A percentile compares a stretch with the other conserved stretches of the same genome.
Conservation (phyloP, 2,888 invertebrate genomes). For the Azorinus chamasolen region DNA sequence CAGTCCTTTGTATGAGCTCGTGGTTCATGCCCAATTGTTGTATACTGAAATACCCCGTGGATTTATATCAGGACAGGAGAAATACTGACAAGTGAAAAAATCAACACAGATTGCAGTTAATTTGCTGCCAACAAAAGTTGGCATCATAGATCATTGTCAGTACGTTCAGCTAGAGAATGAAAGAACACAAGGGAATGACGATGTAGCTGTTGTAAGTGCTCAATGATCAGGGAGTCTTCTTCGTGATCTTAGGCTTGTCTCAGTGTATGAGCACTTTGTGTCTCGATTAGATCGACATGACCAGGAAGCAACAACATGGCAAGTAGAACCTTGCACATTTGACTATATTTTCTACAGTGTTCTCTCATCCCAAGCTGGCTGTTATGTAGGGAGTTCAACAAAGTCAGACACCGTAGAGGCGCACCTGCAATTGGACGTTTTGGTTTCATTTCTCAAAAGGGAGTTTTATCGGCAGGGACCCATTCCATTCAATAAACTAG, state of each 20-base stretch:
- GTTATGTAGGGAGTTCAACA: constrained; percentile 31
- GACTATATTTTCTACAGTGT: constrained; percentile 95
- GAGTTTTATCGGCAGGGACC: constrained; percentile 88
- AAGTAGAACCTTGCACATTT: constrained; percentile 91
- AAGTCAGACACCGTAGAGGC: constrained; percentile 82
- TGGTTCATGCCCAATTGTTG: constrained; percentile 89
- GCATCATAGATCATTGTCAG: constrained; percentile 87
- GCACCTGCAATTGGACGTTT: constrained; percentile 89
- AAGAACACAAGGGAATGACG: neutral
- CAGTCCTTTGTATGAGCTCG: constrained; percentile 91
- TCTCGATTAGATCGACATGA: constrained; percentile 82
- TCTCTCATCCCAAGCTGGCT: constrained; percentile 38
- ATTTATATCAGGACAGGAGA: constrained; percentile 85
- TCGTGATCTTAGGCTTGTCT: constrained; percentile 90
- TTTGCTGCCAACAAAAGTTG: constrained; percentile 85
- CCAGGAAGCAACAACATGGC: constrained; percentile 92
- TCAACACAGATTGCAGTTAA: constrained; percentile 50
- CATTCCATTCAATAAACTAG: constrained; percentile 92
- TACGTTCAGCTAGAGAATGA: constrained; percentile 58
- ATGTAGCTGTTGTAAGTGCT: constrained; percentile 29
- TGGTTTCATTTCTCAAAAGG: constrained; percentile 89
- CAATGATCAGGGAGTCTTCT: constrained; percentile 90
- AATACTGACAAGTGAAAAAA: constrained; percentile 57
- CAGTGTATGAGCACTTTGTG: constrained; percentile 89
- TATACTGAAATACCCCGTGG: constrained; percentile 81